Base-by-base conservation (phyloP, 2,888 invertebrate genomes). In the Coenonympha arcania region DNA sequence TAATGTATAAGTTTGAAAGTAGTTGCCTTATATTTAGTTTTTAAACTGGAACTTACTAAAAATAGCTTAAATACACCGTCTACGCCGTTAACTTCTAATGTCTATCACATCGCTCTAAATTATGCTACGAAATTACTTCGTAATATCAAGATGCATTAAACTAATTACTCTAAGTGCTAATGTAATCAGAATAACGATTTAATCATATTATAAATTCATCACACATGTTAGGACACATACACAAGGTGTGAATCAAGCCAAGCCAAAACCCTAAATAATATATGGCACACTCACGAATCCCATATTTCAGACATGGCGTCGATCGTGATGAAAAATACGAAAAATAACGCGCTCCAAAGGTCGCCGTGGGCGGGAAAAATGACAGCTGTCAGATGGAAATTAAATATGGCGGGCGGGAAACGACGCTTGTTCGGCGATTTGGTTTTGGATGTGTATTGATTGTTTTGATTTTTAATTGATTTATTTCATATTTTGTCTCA, bases 331-430 rank as follows among this genome's bases (percentile, higher is more conserved):
- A 71, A 71, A 76, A 75, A 76, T 72, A 71, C 3, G 20, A 39
- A 41, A 41, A 30, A 41, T 11, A 41, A 73, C 63, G 58, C 60
- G 50, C 62, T 67, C 57, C 60, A 70, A 65, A 71, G 68, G 67
- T 68, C 56, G 57, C 56, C 55, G 66, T 68, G 65, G 69, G 68
- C 68, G 71, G 58, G 65, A 53, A 62, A 74, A 73, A 64, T 76
- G 79, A 77, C 78, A 79, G 71, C 69, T 79, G 78, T 79, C 79
- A 78, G 72, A 73, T 60, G 22, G 22, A 15, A 11, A 39, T 39
- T 75, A 74, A 70, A 70, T 66, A 73, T 71, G 67, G 70, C 64
- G 61, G 22, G n/a, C n/a, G 41, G 47, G 13, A 41, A 22, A 39
- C 24, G 11, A 24, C 31, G 36, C 24, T 24, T 36, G 52, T 49